These are phyloP conservation scores for Asteroscopus sphinx DNA, from an alignment of 2,888 invertebrate species.

Conservation along the genomic window DNA sequence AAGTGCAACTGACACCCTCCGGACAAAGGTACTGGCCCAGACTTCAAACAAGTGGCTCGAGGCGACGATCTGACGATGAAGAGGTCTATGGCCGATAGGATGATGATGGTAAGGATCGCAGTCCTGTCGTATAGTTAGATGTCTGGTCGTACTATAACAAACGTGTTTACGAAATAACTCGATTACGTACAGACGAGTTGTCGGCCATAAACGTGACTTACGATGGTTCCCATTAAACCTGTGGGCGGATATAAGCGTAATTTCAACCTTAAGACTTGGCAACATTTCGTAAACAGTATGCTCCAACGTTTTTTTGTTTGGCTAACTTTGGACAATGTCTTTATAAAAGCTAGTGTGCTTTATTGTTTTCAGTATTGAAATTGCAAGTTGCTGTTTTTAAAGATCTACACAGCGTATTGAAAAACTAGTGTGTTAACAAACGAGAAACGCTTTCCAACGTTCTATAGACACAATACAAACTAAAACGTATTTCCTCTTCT, in stretches of 20 bases:
- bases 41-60: too few relatives aligned
- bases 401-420: neutral
- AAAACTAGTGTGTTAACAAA: neutral
- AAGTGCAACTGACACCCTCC: neutral
- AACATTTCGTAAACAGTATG: conserved; percentile 64
- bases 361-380: neutral
- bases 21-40: too few relatives aligned
- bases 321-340: conserved; percentile 16
- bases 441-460: conserved; percentile 3
- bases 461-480: conserved; percentile 1
- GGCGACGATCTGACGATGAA: too few relatives aligned
- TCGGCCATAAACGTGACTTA: conserved; percentile 64
- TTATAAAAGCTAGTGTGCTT: conserved; percentile 6
- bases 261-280: conserved; percentile 64
- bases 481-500: conserved; percentile 7
- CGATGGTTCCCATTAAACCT: conserved; percentile 36
- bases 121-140: neutral
- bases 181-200: conserved; percentile 34
- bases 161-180: conserved; percentile 19
- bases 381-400: neutral
- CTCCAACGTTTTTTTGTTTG: conserved; percentile 56
- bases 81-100: too few relatives aligned
- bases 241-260: conserved; percentile 63
- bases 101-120: neutral
- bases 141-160: conserved; percentile 2